phyloP scores from a whole-genome alignment of 2,113 vertebrate genomes.

The Cyphomyrus plagiostoma region DNA sequence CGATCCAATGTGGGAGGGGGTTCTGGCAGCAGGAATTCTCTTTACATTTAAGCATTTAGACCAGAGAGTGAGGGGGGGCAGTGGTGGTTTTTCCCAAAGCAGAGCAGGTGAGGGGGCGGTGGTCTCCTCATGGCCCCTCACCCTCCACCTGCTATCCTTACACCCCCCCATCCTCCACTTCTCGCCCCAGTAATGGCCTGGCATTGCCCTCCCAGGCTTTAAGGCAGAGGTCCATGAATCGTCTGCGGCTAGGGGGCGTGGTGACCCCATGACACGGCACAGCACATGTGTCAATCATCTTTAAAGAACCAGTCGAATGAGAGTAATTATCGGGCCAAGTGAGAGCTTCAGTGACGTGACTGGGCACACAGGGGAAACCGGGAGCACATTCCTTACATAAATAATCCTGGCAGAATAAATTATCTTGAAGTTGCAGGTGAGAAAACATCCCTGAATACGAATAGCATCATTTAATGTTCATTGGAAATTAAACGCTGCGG shows the following conservation, averaged over 20 bases:
- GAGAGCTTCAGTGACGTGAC: slow-evolving; percentile 43
- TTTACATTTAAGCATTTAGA: neutral
- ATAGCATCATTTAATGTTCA: neutral
- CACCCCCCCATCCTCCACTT: slow-evolving; percentile 16
- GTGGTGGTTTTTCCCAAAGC: neutral
- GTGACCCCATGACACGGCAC: slow-evolving; percentile 46
- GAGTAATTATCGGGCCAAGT: slow-evolving; percentile 60
- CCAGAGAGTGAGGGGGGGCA: neutral
- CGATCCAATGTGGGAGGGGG: neutral
- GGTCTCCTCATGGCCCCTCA: neutral
- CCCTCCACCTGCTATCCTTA: slow-evolving; percentile 37
- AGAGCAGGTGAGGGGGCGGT: neutral
- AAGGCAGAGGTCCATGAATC: slow-evolving; percentile 61
- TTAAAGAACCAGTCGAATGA: slow-evolving; percentile 54
- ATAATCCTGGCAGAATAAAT: slow-evolving; percentile 22
- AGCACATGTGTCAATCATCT: slow-evolving; percentile 63
- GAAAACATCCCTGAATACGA: neutral
- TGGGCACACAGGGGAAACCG: neutral
- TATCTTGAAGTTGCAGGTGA: neutral
- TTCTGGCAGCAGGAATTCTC: neutral
- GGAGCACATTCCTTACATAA: slow-evolving; percentile 5
- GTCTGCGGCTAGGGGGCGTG: slow-evolving; percentile 57
- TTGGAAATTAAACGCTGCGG: slow-evolving; percentile 8
- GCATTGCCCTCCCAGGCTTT: slow-evolving; percentile 47
- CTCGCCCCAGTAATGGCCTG: neutral